Evolutionary conservation across 2,113 vertebrate species (phyloP).

Genomic region (Ceratotherium simum): DNA sequence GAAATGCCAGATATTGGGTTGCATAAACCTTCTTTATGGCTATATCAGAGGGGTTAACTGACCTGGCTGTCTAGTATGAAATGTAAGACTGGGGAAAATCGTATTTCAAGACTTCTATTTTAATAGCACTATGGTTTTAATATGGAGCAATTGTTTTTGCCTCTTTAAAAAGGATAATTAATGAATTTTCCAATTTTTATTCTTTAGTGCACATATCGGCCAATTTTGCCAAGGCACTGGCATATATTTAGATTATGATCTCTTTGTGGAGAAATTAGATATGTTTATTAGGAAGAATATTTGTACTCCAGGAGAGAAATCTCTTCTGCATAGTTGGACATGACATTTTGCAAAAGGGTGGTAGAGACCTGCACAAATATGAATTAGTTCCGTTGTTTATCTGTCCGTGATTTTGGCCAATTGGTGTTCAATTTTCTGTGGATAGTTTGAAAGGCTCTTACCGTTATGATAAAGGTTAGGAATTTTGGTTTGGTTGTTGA

Average conservation of each 20-base stretch:
- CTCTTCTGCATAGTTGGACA: not conserved
- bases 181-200: not conserved
- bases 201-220: not conserved
- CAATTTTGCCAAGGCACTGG: not conserved
- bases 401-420: not conserved
- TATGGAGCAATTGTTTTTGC: not conserved
- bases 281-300: not conserved
- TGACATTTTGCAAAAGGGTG: not conserved
- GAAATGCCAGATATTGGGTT: not conserved
- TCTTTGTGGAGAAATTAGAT: not conserved
- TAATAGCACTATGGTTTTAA: not conserved
- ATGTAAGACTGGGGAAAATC: not conserved
- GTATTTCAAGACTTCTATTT: not conserved
- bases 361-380: not conserved
- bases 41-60: not conserved
- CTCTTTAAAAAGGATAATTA: not conserved
- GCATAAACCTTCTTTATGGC: not conserved
- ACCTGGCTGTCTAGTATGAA: not conserved
- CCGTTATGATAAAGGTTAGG: not conserved
- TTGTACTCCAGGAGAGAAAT: not conserved
- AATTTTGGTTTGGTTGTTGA: not conserved
- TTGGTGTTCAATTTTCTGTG: not conserved
- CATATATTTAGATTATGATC: not conserved
- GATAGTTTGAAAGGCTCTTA: slow-evolving; percentile 6
- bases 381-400: not conserved